Evolutionary conservation across 2,888 invertebrate species (phyloP), one percentile per base, ranked within the genome.

Genomic region (Lissocephala sabroskyi): DNA sequence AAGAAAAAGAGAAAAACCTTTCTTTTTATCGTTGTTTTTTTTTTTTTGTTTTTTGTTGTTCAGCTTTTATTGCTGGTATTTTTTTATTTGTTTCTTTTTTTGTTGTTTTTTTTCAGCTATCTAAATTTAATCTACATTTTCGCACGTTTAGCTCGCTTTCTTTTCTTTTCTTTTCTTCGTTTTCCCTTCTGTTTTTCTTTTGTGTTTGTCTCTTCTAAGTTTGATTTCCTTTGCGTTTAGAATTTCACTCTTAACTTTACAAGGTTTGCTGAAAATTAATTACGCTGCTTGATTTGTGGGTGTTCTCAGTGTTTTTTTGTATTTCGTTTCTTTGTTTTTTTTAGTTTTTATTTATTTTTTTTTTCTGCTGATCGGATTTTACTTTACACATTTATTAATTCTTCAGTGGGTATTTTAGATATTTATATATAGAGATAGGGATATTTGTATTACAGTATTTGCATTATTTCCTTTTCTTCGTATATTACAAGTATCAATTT

Each of bases 401-500:
- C n/a, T 16, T 37, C 37, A 19, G 37, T 56, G 41, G 40, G 36
- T 50, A 45, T 48, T 18, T n/a, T 45, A 58, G 54, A 55, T 60
- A 35, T 35, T 16, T 47, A 46, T 44, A 52, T 45, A 59, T 54
- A 56, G 58, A 62, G 61, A 64, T 70, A 52, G 67, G 64, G 54
- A 67, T 67, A 67, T 67, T n/a, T 70, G 58, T 65, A 56, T 49
- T 58, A 45, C 54, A 58, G 65, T 63, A 30, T 26, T 68, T n/a
- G n/a, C n/a, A n/a, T n/a, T n/a, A n/a, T n/a, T n/a, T n/a, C n/a
- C n/a, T 61, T 56, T 60, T 62, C 55, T 68, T 58, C 67, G 7
- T 46, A 37, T 62, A 57, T 77, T 74, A 65, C 68, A 70, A 41
- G 65, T 68, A 66, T 76, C 64, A 71, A 70, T 71, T 71, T 68